Evolutionary conservation across 2,113 vertebrate species (phyloP), one percentile per base, ranked within the genome.

Genomic region (Acrocephalus arundinaceus): DNA sequence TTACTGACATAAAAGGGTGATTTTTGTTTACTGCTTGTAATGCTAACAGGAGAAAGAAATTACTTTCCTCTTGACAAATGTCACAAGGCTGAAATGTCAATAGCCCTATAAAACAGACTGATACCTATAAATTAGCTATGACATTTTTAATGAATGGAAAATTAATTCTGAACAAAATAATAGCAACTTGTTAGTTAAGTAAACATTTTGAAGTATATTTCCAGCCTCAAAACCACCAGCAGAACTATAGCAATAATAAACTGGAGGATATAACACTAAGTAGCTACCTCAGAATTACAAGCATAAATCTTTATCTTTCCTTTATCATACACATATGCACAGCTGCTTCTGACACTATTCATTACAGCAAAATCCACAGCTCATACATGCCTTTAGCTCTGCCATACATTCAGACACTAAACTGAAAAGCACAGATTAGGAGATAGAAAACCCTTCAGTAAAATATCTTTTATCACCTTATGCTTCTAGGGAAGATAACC

Each of bases 261-360:
- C 35, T 18, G 3, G 65, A 88, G 75, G 93, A 41, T 7, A 54
- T 18, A 85, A 37, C 33, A 83, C 43, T 57, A 90, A 78, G 45
- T 20, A 74, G 15, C 30, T 92, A 76, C 45, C 71, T 65, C 58
- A 95, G 89, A 96, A 96, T 93, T 94, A 95, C 51, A 93, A 91
- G 62, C 74, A 59, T 43, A 94, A 25, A 66, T 67, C 79, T 90
- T 80, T 25, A 59, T 71, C 58, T 57, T 77, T 59, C 25, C 28
- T 95, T 73, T 79, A 28, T 41, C 76, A 37, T 6, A 15, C 28
- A 62, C 11, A 4, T 43, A 27, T 37, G 59, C 13, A 43, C 31
- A 89, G 37, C 51, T 77, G 27, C 48, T 93, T 89, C 79, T 72
- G 51, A 92, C 62, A 77, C 48, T 49, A 83, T 66, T 85, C 66